These are phyloP conservation scores for Neodiprion virginianus DNA, from an alignment of 1,140 invertebrate species.

Conservation along the genomic window DNA sequence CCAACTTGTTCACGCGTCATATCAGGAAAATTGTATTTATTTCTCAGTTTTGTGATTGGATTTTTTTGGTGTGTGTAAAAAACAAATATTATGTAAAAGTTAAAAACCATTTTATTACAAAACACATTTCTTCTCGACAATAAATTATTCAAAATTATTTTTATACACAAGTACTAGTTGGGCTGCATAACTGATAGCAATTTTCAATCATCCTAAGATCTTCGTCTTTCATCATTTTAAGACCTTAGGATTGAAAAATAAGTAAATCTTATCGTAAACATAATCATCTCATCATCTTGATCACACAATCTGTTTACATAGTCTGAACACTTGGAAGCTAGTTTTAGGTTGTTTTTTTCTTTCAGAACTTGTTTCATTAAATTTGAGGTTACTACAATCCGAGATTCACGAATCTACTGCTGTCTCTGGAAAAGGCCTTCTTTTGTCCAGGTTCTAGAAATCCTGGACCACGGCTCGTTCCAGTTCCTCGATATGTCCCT, in stretches of 20 bases:
- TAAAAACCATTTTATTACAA: neutral
- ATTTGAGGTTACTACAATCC: constrained; percentile 4
- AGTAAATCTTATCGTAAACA: too few relatives aligned
- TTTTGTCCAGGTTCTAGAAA: constrained; percentile 47
- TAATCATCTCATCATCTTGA: too few relatives aligned
- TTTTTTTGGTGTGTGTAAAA: neutral
- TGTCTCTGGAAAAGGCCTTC: constrained; percentile 40
- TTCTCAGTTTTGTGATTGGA: neutral
- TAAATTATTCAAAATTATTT: neutral
- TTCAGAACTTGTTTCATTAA: too few relatives aligned
- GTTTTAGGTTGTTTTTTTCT: too few relatives aligned
- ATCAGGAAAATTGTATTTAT: neutral
- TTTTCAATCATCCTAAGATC: neutral
- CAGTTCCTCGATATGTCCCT: constrained; percentile 6
- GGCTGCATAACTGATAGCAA: too few relatives aligned
- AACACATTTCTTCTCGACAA: neutral
- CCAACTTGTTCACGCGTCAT: neutral
- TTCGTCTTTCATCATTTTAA: neutral
- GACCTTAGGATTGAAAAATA: neutral
- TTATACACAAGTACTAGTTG: too few relatives aligned
- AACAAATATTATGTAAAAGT: neutral
- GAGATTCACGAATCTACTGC: constrained; percentile 39
- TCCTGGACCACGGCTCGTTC: constrained; percentile 34
- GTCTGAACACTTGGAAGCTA: too few relatives aligned
- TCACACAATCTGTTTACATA: too few relatives aligned